phyloP scores from a whole-genome alignment of 2,888 invertebrate species.

The Parapristionchus giblindavisi region DNA sequence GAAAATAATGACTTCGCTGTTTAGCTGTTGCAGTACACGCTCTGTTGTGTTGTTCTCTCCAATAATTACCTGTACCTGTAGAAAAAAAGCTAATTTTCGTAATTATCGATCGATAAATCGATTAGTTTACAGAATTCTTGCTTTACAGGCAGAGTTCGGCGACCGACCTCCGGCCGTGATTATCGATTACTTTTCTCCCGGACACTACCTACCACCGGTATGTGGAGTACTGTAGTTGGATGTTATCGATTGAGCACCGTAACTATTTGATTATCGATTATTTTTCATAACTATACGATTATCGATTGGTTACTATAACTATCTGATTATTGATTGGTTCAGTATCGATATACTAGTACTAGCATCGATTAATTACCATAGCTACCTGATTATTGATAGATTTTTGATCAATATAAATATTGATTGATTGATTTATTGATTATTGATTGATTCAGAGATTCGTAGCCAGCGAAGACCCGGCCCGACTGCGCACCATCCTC shows the following conservation, averaged over 20 bases:
- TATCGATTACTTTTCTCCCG: conserved; percentile 70
- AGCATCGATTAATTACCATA: too few species aligned
- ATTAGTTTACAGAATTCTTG: too few species aligned
- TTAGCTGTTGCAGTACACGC: too few species aligned
- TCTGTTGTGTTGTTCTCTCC: neutral
- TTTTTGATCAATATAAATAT: neutral
- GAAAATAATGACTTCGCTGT: too few species aligned
- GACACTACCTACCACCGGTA: conserved; percentile 71
- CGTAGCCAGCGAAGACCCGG: conserved; percentile 51
- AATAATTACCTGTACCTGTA: neutral
- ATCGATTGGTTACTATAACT: neutral
- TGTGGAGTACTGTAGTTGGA: neutral
- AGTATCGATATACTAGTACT: too few species aligned
- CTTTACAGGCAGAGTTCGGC: conserved; percentile 70
- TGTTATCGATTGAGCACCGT: neutral
- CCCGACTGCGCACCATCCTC: conserved; percentile 55
- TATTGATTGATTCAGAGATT: conserved; percentile 46
- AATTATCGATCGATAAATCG: neutral
- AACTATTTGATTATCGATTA: neutral
- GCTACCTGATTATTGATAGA: neutral
- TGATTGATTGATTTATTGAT: neutral
- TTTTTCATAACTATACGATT: neutral
- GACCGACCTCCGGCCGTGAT: conserved; percentile 66
- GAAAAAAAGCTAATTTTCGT: too few species aligned
- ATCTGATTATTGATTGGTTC: neutral